These are phyloP conservation scores for Amphiura filiformis DNA, from an alignment of 35 echinoderm and acorn worm species.

Conservation along the genomic window DNA sequence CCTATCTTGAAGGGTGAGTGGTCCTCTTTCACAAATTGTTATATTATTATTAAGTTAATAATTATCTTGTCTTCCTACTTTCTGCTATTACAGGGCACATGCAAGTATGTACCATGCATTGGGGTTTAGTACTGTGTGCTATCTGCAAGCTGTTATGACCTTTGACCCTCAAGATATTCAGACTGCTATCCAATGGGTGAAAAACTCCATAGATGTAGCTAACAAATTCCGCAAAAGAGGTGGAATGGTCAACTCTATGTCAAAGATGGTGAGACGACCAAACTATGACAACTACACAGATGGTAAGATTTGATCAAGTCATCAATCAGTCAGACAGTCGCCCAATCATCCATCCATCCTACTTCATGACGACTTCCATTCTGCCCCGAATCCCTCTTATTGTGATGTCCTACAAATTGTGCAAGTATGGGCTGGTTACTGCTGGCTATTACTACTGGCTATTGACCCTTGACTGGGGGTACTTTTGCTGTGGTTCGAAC, in stretches of 20 bases:
- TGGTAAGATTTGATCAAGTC: slow-evolving; percentile 34
- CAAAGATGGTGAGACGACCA: slow-evolving; percentile 66
- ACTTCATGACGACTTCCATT: too few relatives aligned
- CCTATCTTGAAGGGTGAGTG: too few relatives aligned
- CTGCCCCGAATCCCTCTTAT: too few relatives aligned
- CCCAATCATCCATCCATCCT: too few relatives aligned
- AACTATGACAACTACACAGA: slow-evolving; percentile 90
- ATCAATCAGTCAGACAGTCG: not conserved
- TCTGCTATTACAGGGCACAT: slow-evolving; percentile 58
- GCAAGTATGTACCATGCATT: slow-evolving; percentile 96
- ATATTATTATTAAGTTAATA: too few relatives aligned
- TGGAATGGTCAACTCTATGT: slow-evolving; percentile 67
- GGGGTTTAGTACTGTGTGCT: slow-evolving; percentile 82
- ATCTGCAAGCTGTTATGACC: slow-evolving; percentile 98
- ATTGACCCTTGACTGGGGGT: too few relatives aligned
- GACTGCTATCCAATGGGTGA: slow-evolving; percentile 72
- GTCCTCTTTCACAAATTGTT: too few relatives aligned
- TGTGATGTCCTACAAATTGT: too few relatives aligned
- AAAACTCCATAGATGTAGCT: slow-evolving; percentile 86
- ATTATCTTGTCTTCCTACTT: not conserved
- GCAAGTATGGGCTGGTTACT: too few relatives aligned
- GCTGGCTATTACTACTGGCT: too few relatives aligned
- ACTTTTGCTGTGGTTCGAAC: too few relatives aligned
- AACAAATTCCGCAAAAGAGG: slow-evolving; percentile 65
- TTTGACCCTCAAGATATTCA: slow-evolving; percentile 96